Base-by-base conservation (phyloP, 2,113 vertebrate species). In the Odocoileus hemionus region DNA sequence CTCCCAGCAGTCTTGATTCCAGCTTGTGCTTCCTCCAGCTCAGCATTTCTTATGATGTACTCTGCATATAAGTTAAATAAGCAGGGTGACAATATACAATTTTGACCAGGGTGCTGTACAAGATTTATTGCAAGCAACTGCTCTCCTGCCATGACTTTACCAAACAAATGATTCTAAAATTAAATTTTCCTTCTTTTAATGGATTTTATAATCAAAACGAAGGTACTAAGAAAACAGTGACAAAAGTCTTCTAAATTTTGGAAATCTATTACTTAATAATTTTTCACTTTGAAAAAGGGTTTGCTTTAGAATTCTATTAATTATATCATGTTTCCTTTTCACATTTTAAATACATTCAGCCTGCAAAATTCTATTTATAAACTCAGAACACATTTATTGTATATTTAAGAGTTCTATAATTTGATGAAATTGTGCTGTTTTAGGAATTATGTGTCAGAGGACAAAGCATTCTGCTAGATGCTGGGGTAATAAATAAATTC, bases 311-410 rank as follows among this genome's bases (percentile, higher is more conserved):
- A 74, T 91, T 95, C 13, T 19, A 80, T 95, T 90, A 86, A 60
- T 45, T 70, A 79, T 85, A 89, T n/a, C 15, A 7, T 89, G 33
- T 86, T 86, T 96, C 54, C 74, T 74, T 80, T 52, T 76, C 30
- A 55, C 33, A 84, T 80, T 80, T 91, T 82, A 90, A 86, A 50
- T 86, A 86, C n/a, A 82, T 61, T 91, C 50, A 86, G 19, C 25
- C 50, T 83, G 74, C 23, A 91, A 74, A 88, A 76, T 83, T 91
- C 60, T 96, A 89, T 86, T 76, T 90, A 47, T 94, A 86, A 97
- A 55, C 61, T 94, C 78, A 47, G 47, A 39, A 89, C n/a, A 61
- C 45, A 83, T 54, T 57, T 90, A 79, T 50, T 80, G 7, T 67
- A 57, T 58, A 39, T 39, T 64, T 76, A 64, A 89, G 30, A 92